These are phyloP conservation scores for Labia minor DNA, from an alignment of 2,888 invertebrate genomes.

Conservation along the genomic window DNA sequence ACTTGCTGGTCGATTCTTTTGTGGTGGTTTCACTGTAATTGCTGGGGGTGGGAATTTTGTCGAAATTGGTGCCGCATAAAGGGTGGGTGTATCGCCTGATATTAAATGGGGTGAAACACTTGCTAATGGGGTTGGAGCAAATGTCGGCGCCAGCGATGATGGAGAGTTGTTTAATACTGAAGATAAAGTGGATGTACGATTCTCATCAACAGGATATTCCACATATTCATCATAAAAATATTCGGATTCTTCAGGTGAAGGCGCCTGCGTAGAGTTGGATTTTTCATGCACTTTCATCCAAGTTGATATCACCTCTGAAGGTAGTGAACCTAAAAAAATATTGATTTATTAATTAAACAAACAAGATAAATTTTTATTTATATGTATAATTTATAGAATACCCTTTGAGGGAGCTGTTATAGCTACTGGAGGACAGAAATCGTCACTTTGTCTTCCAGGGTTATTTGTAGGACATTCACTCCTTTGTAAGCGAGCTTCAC, in stretches of 20 bases:
- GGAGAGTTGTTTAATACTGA: not conserved
- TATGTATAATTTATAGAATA: too few relatives aligned
- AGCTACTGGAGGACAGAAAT: constrained; percentile 39
- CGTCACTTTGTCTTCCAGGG: constrained; percentile 43
- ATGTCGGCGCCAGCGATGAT: not conserved
- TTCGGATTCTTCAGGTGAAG: constrained; percentile 64
- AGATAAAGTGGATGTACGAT: constrained; percentile 37
- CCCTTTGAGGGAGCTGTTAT: not conserved
- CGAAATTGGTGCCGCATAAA: constrained; percentile 41
- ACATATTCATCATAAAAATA: constrained; percentile 75
- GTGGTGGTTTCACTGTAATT: constrained; percentile 25
- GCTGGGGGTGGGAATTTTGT: constrained; percentile 30
- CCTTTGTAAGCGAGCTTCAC: constrained; percentile 55
- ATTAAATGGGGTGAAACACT: constrained; percentile 38
- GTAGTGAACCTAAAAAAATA: constrained; percentile 32
- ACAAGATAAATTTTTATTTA: too few relatives aligned
- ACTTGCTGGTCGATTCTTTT: constrained; percentile 39
- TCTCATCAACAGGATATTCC: constrained; percentile 49
- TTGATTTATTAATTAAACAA: too few relatives aligned
- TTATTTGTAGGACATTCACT: constrained; percentile 57
- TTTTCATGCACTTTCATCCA: constrained; percentile 44
- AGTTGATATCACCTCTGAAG: constrained; percentile 47
- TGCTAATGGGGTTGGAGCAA: not conserved
- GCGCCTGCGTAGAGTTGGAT: constrained; percentile 34
- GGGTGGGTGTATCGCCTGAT: constrained; percentile 49